Percentiles rank a stretch among this genome's conserved stretches.
Conservation (phyloP, 2,888 invertebrate species). For the Dryobota labecula region DNA sequence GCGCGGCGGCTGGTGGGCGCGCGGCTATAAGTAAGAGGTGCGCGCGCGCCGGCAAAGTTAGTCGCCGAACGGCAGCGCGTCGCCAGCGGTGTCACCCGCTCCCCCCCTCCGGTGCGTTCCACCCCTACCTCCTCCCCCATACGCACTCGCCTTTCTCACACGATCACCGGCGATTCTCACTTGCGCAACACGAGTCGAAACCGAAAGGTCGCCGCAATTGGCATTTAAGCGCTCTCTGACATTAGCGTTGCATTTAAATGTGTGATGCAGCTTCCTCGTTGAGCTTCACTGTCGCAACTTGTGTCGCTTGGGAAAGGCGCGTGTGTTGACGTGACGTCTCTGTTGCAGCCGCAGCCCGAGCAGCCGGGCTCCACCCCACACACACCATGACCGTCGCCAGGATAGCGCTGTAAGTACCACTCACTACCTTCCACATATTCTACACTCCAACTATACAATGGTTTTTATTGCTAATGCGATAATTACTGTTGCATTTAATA, state of each 20-base stretch:
- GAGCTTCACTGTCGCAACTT: conserved; percentile 89
- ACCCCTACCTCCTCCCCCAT: conserved; percentile 74
- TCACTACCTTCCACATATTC: background rate
- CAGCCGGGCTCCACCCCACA: conserved; percentile 76
- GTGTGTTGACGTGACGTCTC: conserved; percentile 87
- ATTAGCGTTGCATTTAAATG: conserved; percentile 89
- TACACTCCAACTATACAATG: conserved; percentile 28
- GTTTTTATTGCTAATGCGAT: conserved; percentile 50
- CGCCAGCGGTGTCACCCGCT: conserved; percentile 82
- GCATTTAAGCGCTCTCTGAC: conserved; percentile 90
- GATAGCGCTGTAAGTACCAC: conserved; percentile 85
- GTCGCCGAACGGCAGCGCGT: conserved; percentile 89
- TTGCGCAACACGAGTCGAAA: conserved; percentile 88
- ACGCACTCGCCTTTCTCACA: conserved; percentile 87
- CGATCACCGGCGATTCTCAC: conserved; percentile 86
- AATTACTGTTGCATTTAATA: conserved; percentile 61
- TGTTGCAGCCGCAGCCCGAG: conserved; percentile 87
- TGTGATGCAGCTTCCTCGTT: conserved; percentile 89
- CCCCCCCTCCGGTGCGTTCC: conserved; percentile 82
- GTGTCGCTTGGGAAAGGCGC: conserved; percentile 88
- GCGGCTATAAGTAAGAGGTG: conserved; percentile 89
- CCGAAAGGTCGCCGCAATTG: conserved; percentile 89
- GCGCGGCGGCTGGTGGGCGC: conserved; percentile 76
- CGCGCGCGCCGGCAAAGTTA: conserved; percentile 88
- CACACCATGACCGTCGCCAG: conserved; percentile 81